Evolutionary conservation across 1,140 invertebrate genomes (phyloP).

Genomic region (Colletes latitarsis): DNA sequence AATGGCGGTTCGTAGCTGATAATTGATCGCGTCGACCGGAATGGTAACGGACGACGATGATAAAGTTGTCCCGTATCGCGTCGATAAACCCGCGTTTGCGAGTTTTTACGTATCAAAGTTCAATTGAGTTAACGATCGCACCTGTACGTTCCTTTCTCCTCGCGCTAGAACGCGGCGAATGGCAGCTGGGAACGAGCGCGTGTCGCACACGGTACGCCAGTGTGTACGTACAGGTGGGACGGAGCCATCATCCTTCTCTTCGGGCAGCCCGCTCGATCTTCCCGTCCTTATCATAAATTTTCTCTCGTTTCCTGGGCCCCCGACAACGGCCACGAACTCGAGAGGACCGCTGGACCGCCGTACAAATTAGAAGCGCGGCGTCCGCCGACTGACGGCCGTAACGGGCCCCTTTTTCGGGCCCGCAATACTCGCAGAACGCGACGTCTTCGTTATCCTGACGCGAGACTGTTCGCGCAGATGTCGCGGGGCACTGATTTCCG

Average conservation of each 20-base stretch:
- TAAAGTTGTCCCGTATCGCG: constrained; percentile 20
- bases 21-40: background rate
- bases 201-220: constrained; percentile 19
- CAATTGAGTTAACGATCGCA: constrained; percentile 66
- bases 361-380: background rate
- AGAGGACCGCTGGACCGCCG: background rate
- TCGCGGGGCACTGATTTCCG: too few relatives aligned
- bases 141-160: constrained; percentile 66
- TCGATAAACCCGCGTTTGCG: background rate
- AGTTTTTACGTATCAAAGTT: constrained; percentile 63
- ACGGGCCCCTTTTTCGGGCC: too few relatives aligned
- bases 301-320: constrained; percentile 23
- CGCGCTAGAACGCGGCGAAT: constrained; percentile 43
- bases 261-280: background rate
- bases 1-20: background rate
- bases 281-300: constrained; percentile 30
- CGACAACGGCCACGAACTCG: background rate
- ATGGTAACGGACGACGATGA: background rate
- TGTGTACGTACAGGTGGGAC: constrained; percentile 61
- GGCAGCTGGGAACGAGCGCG: constrained; percentile 59
- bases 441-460: too few relatives aligned
- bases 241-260: constrained; percentile 42
- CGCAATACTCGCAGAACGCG: too few relatives aligned
- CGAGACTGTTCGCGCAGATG: too few relatives aligned
- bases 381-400: background rate